These are phyloP conservation scores for Spodoptera litura DNA, from an alignment of 1,140 invertebrate species.

Conservation along the genomic window DNA sequence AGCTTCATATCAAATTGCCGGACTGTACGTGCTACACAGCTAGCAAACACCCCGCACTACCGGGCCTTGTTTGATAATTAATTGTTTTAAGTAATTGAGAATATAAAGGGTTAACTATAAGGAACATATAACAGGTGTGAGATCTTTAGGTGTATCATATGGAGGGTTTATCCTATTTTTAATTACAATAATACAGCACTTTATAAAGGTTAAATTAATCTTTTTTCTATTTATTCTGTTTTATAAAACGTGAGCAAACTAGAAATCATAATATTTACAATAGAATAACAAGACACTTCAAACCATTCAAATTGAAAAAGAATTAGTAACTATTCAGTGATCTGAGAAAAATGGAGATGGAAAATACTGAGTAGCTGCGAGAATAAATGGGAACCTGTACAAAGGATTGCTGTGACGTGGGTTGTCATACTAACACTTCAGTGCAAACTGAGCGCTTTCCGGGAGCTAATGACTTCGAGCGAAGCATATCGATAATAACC, in stretches of 20 bases:
- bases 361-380: slow-evolving; percentile 26
- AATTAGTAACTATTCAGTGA: slow-evolving; percentile 43
- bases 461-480: slow-evolving; percentile 1
- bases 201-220: too few relatives aligned
- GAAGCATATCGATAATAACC: not conserved
- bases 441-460: not conserved
- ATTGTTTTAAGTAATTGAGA: not conserved
- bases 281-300: slow-evolving; percentile 10
- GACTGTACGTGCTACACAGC: slow-evolving; percentile 14
- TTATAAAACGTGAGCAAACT: not conserved
- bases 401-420: not conserved
- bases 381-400: slow-evolving; percentile 10
- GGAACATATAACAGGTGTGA: not conserved
- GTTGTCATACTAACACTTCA: not conserved
- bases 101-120: not conserved
- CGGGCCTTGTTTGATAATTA: not conserved
- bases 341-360: slow-evolving; percentile 33
- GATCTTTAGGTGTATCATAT: not conserved
- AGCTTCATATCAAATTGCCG: slow-evolving; percentile 59
- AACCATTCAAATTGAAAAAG: slow-evolving; percentile 11
- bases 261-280: slow-evolving; percentile 14
- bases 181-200: too few relatives aligned
- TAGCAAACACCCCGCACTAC: slow-evolving; percentile 20
- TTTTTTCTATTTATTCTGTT: too few relatives aligned
- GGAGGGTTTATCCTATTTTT: too few relatives aligned